A percentile compares a stretch with the other conserved stretches of the same genome.
These are phyloP conservation scores for Holocentrus rufus DNA, from an alignment of 2,797 vertebrate species.

Conservation along the genomic window DNA sequence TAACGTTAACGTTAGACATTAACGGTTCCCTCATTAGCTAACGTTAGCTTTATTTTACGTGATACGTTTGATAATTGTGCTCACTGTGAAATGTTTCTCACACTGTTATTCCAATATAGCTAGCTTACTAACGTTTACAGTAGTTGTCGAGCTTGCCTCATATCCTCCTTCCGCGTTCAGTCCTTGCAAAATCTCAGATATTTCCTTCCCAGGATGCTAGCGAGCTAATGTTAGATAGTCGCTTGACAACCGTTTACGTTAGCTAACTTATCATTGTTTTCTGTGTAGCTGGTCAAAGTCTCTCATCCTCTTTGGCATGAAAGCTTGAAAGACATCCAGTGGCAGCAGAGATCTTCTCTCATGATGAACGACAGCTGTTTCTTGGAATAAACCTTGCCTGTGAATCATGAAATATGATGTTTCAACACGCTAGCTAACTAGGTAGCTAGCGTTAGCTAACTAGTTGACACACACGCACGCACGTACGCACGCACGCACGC, in stretches of 20 bases:
- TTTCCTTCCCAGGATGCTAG: conserved; percentile 70
- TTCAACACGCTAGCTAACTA: conserved; percentile 65
- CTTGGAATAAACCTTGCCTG: conserved; percentile 44
- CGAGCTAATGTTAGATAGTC: conserved; percentile 38
- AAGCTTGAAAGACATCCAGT: conserved; percentile 25
- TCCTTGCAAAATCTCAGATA: conserved; percentile 70
- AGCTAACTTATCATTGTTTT: conserved; percentile 67
- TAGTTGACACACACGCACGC: conserved; percentile 70
- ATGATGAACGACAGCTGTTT: conserved; percentile 47
- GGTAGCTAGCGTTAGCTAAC: conserved; percentile 73
- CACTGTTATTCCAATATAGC: conserved; percentile 53
- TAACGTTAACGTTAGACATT: background rate
- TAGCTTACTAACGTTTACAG: conserved; percentile 67
- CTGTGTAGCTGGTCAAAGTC: conserved; percentile 19
- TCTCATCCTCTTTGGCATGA: conserved; percentile 59
- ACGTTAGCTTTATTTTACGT: conserved; percentile 25
- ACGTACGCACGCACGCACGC: conserved; percentile 30
- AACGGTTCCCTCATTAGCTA: conserved; percentile 28
- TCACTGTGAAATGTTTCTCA: conserved; percentile 55
- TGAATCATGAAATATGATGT: conserved; percentile 42
- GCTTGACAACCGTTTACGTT: conserved; percentile 52
- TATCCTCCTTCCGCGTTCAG: conserved; percentile 79
- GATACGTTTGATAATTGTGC: conserved; percentile 36
- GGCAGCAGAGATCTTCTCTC: conserved; percentile 39
- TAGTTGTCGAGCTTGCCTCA: conserved; percentile 72